Conservation (phyloP, 2,113 vertebrate species). For the Corapipo altera region DNA sequence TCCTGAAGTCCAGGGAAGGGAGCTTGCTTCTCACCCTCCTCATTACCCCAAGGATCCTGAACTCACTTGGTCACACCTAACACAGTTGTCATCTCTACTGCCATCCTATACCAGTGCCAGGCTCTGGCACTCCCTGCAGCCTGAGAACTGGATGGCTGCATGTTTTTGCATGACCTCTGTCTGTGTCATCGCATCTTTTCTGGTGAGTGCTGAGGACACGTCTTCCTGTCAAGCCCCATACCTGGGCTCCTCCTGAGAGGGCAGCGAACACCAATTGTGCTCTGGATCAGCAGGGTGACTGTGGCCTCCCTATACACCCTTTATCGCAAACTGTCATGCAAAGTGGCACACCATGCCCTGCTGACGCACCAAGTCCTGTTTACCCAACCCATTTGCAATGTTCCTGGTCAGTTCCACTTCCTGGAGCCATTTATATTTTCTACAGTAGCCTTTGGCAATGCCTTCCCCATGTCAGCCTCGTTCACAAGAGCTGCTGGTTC, state of each 20-base stretch:
- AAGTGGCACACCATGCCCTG: neutral
- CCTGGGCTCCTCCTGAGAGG: neutral
- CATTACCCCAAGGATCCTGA: neutral
- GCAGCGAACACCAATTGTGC: neutral
- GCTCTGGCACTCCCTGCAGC: neutral
- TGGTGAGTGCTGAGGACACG: neutral
- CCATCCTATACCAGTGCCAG: neutral
- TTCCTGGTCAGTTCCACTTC: neutral
- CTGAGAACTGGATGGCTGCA: neutral
- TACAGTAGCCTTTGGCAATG: neutral
- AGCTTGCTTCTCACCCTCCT: neutral
- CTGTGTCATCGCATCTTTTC: neutral
- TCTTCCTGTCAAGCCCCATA: neutral
- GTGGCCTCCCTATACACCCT: neutral
- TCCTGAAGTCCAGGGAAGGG: neutral
- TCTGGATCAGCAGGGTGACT: neutral
- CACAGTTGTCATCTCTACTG: neutral
- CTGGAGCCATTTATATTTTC: neutral
- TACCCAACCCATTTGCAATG: neutral
- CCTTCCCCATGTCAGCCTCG: neutral
- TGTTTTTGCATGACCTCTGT: neutral
- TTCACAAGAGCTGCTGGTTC: neutral
- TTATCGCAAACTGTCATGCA: neutral
- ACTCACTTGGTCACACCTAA: neutral
- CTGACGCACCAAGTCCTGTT: neutral